Evolutionary conservation across 2,888 invertebrate species (phyloP).

Genomic region (Amiota mariae): DNA sequence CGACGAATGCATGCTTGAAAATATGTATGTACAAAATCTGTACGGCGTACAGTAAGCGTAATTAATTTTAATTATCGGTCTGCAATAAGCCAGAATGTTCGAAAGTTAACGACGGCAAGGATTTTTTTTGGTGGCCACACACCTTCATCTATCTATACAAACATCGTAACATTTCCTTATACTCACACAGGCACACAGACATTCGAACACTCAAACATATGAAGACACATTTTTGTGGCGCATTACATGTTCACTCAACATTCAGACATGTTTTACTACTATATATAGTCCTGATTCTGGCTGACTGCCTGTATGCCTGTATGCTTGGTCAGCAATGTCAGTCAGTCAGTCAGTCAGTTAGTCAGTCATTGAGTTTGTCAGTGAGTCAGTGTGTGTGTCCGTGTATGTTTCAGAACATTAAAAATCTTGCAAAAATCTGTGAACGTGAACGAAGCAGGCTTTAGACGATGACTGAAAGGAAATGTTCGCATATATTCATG

Average conservation of each 20-base stretch:
- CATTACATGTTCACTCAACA: slow-evolving; percentile 1
- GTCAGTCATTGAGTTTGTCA: background rate
- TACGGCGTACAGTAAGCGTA: slow-evolving; percentile 54
- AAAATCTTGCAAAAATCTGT: too few species aligned
- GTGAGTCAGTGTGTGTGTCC: background rate
- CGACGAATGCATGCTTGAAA: slow-evolving; percentile 38
- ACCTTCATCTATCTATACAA: background rate
- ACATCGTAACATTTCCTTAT: slow-evolving; percentile 13
- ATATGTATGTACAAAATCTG: slow-evolving; percentile 60
- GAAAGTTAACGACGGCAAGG: slow-evolving; percentile 43
- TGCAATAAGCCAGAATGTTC: slow-evolving; percentile 51
- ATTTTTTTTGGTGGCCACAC: too few species aligned
- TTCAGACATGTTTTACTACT: background rate
- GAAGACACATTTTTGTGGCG: slow-evolving; percentile 9
- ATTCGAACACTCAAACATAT: background rate
- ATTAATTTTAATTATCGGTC: slow-evolving; percentile 70
- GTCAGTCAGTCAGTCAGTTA: slow-evolving; percentile 4
- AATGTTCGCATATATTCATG: background rate
- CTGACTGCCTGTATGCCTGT: background rate
- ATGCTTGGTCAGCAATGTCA: slow-evolving; percentile 18
- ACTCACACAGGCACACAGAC: too few species aligned
- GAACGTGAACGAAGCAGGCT: background rate
- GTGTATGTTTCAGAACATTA: background rate
- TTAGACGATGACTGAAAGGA: background rate
- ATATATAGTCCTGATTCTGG: background rate